A percentile compares a stretch with the other conserved stretches of the same genome.
Evolutionary conservation across 30 jellyfish, hydroid and myxozoan species (phyloP).

Genomic region (Hydractinia symbiolongicarpus): DNA sequence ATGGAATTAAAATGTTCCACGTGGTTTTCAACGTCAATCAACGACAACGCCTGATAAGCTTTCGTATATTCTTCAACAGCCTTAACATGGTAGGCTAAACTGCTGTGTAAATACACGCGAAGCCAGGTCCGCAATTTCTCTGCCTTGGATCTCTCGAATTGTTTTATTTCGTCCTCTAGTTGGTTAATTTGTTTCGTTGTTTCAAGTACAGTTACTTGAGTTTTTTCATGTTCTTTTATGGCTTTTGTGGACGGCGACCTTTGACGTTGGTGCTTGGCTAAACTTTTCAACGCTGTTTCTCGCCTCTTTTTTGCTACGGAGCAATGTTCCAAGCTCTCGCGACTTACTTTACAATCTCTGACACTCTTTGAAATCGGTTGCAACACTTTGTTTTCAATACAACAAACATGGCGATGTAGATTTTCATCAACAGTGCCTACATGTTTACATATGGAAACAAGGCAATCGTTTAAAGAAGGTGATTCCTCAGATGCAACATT

Average conservation of each 20-base stretch:
- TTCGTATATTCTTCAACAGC: conserved; percentile 30
- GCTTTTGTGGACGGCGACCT: not conserved
- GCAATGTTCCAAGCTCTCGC: conserved; percentile 17
- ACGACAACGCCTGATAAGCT: conserved; percentile 30
- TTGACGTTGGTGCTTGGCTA: not conserved
- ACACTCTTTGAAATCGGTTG: not conserved
- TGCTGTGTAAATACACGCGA: conserved; percentile 17
- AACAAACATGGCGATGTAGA: conserved; percentile 2
- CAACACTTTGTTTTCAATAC: conserved; percentile 8
- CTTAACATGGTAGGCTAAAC: conserved; percentile 37
- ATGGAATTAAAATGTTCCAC: conserved; percentile 19
- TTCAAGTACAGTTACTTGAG: conserved; percentile 3
- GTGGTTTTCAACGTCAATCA: conserved; percentile 9
- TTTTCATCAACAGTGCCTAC: not conserved
- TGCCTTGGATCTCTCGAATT: conserved; percentile 14
- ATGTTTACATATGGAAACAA: not conserved
- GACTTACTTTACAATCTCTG: not conserved
- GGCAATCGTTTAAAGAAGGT: conserved; percentile 15
- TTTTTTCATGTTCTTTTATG: not conserved
- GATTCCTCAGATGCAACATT: conserved; percentile 25
- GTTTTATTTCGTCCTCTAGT: conserved; percentile 12
- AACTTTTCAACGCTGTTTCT: not conserved
- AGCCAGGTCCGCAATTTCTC: conserved; percentile 13
- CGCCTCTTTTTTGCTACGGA: conserved; percentile 14
- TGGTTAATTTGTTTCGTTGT: conserved; percentile 26